Conservation (phyloP, 2,113 vertebrate genomes). For the Erinaceus europaeus region DNA sequence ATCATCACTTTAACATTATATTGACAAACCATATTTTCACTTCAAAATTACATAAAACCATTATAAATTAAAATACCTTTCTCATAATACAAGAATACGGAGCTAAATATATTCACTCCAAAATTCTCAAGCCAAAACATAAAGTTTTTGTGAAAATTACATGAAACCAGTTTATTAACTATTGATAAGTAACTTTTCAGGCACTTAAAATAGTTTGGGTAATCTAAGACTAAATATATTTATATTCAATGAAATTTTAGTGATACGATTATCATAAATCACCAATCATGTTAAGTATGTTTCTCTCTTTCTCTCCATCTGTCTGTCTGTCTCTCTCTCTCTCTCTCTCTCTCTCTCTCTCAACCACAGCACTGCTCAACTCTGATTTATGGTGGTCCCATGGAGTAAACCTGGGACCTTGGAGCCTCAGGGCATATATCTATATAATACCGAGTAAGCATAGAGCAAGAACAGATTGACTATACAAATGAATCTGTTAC, state of each 20-base stretch:
- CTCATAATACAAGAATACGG: conserved; percentile 58
- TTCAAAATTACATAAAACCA: neutral
- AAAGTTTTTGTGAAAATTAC: conserved; percentile 13
- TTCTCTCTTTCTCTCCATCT: too few species aligned
- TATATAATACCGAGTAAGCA: conserved; percentile 6
- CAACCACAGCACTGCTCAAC: too few species aligned
- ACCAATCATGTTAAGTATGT: neutral
- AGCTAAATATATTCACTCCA: conserved; percentile 50
- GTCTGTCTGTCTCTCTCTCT: too few species aligned
- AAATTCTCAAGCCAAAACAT: neutral
- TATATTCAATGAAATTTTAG: neutral
- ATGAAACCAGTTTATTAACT: neutral
- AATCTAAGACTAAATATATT: neutral
- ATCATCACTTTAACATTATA: neutral
- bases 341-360: too few species aligned
- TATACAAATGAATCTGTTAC: neutral
- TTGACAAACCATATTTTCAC: neutral
- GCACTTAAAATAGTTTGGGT: neutral
- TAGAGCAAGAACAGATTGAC: neutral
- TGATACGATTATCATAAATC: neutral
- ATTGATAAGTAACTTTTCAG: neutral
- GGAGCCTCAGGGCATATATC: too few species aligned
- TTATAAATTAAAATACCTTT: conserved; percentile 30
- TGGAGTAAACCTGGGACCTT: too few species aligned
- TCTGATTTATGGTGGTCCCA: too few species aligned